phyloP scores from a whole-genome alignment of 1,140 invertebrate species.

The Caenorhabditis tropicalis region DNA sequence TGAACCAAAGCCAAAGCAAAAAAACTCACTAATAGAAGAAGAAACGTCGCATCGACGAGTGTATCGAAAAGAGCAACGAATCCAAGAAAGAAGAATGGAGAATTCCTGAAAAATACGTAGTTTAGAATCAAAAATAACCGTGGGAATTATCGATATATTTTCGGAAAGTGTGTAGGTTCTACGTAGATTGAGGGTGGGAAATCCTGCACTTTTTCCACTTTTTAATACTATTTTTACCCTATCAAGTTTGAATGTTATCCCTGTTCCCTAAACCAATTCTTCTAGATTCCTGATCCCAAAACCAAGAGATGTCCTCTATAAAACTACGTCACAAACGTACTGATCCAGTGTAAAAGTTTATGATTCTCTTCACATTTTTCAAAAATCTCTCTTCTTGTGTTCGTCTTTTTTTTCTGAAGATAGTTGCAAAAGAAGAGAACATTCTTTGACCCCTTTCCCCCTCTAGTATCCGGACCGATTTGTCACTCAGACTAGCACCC shows the following conservation, averaged over 20 bases:
- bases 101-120: conserved; percentile 54
- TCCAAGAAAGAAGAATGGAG: conserved; percentile 61
- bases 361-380: background rate
- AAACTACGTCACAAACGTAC: too few species aligned
- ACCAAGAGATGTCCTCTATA: too few species aligned
- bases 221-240: too few species aligned
- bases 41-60: conserved; percentile 53
- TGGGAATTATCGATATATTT: background rate
- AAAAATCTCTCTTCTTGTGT: background rate
- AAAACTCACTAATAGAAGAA: conserved; percentile 53
- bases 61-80: conserved; percentile 60
- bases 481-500: background rate
- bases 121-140: background rate
- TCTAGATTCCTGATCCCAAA: background rate
- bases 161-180: too few species aligned
- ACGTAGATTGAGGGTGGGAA: too few species aligned
- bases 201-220: too few species aligned
- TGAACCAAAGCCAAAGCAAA: too few species aligned
- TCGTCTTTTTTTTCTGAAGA: background rate
- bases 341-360: background rate
- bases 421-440: background rate
- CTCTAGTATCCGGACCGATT: background rate
- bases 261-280: too few species aligned
- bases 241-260: too few species aligned
- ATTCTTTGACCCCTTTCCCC: background rate